phyloP scores from a whole-genome alignment of 2,888 invertebrate genomes.

The Ormyrus labotus region DNA sequence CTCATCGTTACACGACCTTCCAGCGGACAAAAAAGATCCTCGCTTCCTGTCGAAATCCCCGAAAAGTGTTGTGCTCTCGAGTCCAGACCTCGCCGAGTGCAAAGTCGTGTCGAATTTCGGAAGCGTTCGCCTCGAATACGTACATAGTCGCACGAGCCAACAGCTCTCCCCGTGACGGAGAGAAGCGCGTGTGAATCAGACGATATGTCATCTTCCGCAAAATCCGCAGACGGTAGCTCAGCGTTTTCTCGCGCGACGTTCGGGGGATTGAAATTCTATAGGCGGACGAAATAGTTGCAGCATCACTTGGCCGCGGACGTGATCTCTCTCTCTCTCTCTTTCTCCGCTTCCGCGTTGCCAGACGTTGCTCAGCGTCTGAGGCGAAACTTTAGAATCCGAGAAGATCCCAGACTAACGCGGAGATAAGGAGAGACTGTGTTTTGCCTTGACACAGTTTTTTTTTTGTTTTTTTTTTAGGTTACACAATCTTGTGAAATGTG shows the following conservation, averaged over 20 bases:
- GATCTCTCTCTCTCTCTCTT: background rate
- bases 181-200: constrained; percentile 5
- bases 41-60: background rate
- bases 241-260: background rate
- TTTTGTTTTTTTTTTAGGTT: no score
- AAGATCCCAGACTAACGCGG: no score
- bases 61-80: background rate
- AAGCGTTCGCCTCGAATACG: background rate
- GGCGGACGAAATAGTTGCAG: background rate
- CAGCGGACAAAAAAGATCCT: background rate
- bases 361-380: constrained; percentile 25
- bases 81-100: background rate
- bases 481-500: no score
- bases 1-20: background rate
- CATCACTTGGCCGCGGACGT: background rate
- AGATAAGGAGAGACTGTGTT: no score
- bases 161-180: background rate
- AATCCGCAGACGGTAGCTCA: constrained; percentile 33
- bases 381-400: no score
- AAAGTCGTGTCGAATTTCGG: constrained; percentile 33
- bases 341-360: constrained; percentile 28
- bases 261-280: constrained; percentile 31
- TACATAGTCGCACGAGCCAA: no score
- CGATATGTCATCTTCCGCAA: constrained; percentile 22
- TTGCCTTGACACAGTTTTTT: no score